Percentiles rank a stretch among this genome's conserved stretches.
These are phyloP conservation scores for Halesus radiatus DNA, from an alignment of 1,140 invertebrate genomes.

Conservation along the genomic window DNA sequence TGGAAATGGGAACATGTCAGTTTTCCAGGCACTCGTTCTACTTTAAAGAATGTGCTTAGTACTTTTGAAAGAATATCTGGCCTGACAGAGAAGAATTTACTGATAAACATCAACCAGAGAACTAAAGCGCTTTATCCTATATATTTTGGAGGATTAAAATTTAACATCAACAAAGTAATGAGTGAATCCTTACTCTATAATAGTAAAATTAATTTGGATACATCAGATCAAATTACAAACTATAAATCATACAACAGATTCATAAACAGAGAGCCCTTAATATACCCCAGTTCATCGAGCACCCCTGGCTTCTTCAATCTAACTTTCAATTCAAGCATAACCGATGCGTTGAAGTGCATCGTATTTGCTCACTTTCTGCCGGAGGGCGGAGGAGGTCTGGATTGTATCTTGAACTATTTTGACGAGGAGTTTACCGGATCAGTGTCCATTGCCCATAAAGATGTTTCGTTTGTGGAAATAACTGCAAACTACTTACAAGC, in stretches of 20 bases:
- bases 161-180: conserved; percentile 42
- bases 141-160: conserved; percentile 47
- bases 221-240: conserved; percentile 3
- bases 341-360: conserved; percentile 40
- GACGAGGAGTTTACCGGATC: conserved; percentile 49
- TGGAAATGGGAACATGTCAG: conserved; percentile 35
- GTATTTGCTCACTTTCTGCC: conserved; percentile 39
- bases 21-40: conserved; percentile 4
- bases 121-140: conserved; percentile 49
- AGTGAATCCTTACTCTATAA: conserved; percentile 40
- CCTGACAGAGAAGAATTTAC: conserved; percentile 32
- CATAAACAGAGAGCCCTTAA: conserved; percentile 45
- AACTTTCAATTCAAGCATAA: conserved; percentile 37
- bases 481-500: conserved; percentile 47
- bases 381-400: conserved; percentile 25
- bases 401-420: conserved; percentile 51
- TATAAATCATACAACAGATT: conserved; percentile 46
- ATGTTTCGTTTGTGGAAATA: conserved; percentile 35
- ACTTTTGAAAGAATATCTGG: conserved; percentile 28
- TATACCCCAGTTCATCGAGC: conserved; percentile 39
- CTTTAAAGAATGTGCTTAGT: conserved; percentile 37
- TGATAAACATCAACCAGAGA: conserved; percentile 45
- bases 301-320: conserved; percentile 40
- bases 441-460: conserved; percentile 26
- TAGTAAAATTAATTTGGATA: conserved; percentile 46